Percentiles rank a stretch among this genome's conserved stretches.
Evolutionary conservation across 2,113 vertebrate genomes (phyloP).

Genomic region (Chlorocebus sabaeus): DNA sequence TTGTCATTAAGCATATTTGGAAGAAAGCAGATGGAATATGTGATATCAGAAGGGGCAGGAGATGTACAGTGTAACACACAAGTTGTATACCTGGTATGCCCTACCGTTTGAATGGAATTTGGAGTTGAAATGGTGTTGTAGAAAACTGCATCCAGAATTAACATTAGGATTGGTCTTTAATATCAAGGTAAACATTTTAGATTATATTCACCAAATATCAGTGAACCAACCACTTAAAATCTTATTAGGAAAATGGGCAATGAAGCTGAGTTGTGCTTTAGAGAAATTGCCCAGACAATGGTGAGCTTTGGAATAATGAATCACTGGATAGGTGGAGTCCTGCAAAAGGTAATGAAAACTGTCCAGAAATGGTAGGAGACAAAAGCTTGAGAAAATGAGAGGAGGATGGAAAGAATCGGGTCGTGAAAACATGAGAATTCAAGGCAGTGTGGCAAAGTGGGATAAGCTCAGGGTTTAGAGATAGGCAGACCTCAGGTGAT

Average conservation of each 20-base stretch:
- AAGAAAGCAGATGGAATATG: neutral
- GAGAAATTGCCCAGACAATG: neutral
- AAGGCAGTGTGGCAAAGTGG: neutral
- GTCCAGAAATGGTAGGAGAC: neutral
- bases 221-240: neutral
- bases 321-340: neutral
- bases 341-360: neutral
- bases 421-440: neutral
- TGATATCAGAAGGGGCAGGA: neutral
- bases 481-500: neutral
- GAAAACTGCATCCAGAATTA: neutral
- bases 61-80: fast-evolving
- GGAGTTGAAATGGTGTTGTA: neutral
- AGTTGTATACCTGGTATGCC: fast-evolving
- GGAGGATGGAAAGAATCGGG: neutral
- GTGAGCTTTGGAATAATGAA: neutral
- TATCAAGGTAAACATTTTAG: neutral
- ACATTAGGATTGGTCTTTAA: neutral
- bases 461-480: neutral
- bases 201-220: neutral
- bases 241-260: neutral
- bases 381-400: neutral
- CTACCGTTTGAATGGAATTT: neutral
- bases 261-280: neutral
- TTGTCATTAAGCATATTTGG: neutral